Conservation (phyloP, 2,888 invertebrate genomes). For the Hydrotaea diabolus region DNA sequence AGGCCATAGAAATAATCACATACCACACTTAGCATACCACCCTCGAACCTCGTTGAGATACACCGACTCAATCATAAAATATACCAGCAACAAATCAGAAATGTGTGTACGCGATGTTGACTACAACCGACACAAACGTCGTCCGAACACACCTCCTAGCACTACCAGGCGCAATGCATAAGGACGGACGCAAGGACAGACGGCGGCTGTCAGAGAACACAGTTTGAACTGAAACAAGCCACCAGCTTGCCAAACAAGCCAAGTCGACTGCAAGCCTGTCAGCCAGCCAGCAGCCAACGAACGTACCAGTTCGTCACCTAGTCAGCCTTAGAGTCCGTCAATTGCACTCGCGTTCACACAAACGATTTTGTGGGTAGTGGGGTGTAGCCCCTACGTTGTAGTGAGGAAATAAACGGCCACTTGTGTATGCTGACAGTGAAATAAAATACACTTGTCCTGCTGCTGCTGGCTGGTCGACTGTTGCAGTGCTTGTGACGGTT, state of each 20-base stretch:
- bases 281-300: too few relatives aligned
- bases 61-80: constrained; percentile 36
- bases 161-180: background rate
- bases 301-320: background rate
- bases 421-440: constrained; percentile 54
- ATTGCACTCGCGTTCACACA: background rate
- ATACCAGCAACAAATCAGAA: background rate
- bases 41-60: background rate
- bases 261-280: constrained; percentile 1
- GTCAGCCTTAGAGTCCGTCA: constrained; percentile 4
- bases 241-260: constrained; percentile 45
- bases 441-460: constrained; percentile 59
- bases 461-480: background rate
- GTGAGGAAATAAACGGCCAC: constrained; percentile 5
- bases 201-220: background rate
- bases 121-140: background rate
- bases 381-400: constrained; percentile 44
- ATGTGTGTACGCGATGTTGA: background rate
- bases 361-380: constrained; percentile 55
- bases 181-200: too few relatives aligned
- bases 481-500: constrained; percentile 12
- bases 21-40: background rate
- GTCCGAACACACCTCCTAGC: background rate
- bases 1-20: too few relatives aligned
- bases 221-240: constrained; percentile 16